Percentiles rank a stretch among this genome's conserved stretches.
Conservation (phyloP, 2,797 vertebrate species). For the Chloroceryle inda region DNA sequence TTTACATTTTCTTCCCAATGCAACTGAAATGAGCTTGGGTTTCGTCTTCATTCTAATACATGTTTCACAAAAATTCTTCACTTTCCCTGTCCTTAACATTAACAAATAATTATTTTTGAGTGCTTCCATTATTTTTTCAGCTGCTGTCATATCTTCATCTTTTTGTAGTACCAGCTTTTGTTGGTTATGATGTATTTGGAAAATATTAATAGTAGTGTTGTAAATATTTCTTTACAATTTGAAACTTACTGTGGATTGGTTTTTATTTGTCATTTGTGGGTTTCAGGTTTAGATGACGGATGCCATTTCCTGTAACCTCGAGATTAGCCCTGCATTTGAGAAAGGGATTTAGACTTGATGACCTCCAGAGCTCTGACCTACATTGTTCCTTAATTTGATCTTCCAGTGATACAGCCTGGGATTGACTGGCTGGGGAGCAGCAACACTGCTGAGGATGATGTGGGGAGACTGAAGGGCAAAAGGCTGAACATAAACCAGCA, state of each 20-base stretch:
- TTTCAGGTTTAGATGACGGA: not conserved
- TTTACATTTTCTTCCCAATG: not conserved
- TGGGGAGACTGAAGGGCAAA: not conserved
- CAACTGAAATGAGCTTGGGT: not conserved
- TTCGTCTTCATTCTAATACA: not conserved
- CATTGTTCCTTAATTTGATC: not conserved
- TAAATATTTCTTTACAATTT: not conserved
- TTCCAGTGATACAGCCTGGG: not conserved
- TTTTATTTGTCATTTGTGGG: not conserved
- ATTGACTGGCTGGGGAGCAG: not conserved
- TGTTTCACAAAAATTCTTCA: not conserved
- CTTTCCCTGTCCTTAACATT: not conserved
- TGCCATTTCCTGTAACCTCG: not conserved
- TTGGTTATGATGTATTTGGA: not conserved
- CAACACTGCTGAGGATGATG: not conserved
- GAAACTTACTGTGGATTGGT: not conserved
- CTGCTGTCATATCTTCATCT: not conserved
- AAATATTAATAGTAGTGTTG: not conserved
- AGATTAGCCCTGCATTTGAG: not conserved
- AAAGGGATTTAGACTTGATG: not conserved
- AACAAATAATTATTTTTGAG: not conserved
- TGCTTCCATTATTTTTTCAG: not conserved
- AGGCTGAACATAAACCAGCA: not conserved
- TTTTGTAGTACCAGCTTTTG: not conserved
- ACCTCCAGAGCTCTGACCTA: not conserved